Conservation (phyloP, 35 echinoderm and acorn worm species). For the Apostichopus japonicus region DNA sequence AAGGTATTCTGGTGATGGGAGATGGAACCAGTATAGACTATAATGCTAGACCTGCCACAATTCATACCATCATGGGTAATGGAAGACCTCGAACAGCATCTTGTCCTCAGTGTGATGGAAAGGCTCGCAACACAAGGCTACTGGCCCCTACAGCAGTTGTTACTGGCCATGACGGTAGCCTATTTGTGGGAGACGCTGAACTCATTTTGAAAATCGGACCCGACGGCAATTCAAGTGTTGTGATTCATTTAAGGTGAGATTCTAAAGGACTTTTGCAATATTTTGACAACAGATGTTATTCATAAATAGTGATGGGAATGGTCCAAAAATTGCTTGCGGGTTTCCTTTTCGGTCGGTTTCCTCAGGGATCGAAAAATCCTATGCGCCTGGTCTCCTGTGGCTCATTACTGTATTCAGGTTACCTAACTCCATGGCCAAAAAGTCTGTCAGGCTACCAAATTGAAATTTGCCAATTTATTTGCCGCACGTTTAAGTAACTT, state of each 20-base stretch:
- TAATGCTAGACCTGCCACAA: constrained; percentile 55
- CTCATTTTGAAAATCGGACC: constrained; percentile 80
- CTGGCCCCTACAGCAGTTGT: constrained; percentile 88
- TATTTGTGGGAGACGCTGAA: constrained; percentile 91
- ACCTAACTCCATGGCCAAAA: too few relatives aligned
- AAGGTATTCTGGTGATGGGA: constrained; percentile 77
- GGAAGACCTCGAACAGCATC: constrained; percentile 67
- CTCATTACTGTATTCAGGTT: too few relatives aligned
- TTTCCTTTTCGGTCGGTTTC: too few relatives aligned
- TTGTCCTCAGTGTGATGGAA: constrained; percentile 80
- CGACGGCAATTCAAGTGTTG: constrained; percentile 76
- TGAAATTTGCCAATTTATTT: too few relatives aligned
- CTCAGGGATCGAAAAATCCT: too few relatives aligned
- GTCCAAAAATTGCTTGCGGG: too few relatives aligned
- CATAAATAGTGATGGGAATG: too few relatives aligned
- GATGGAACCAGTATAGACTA: constrained; percentile 74
- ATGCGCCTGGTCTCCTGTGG: too few relatives aligned
- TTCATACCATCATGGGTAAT: constrained; percentile 90
- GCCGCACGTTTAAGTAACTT: too few relatives aligned
- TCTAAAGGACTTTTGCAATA: not conserved
- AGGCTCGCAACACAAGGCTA: constrained; percentile 75
- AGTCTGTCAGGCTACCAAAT: too few relatives aligned
- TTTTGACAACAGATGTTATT: too few relatives aligned
- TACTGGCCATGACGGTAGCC: constrained; percentile 67
- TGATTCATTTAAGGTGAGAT: constrained; percentile 77